Conservation (phyloP, 1,140 invertebrate species). For the Metaphire vulgaris region DNA sequence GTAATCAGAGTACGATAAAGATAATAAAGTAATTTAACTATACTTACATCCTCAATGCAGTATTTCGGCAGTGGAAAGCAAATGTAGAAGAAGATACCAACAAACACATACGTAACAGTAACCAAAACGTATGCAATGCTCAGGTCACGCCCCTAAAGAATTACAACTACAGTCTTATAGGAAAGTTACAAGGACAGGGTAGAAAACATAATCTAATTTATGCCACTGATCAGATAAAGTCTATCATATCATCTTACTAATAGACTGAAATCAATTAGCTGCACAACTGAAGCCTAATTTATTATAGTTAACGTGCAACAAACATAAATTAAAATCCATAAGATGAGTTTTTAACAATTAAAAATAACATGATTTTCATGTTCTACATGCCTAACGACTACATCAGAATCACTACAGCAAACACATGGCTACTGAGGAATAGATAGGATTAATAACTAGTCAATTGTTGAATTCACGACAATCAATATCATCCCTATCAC, state of each 20-base stretch:
- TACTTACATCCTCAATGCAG: constrained; percentile 86
- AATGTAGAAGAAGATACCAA: constrained; percentile 74
- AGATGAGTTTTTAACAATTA: too few species aligned
- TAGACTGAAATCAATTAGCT: background rate
- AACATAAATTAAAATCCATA: background rate
- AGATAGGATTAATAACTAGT: too few species aligned
- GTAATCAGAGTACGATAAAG: too few species aligned
- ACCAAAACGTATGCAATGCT: constrained; percentile 76
- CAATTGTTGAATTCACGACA: too few species aligned
- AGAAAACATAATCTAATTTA: constrained; percentile 46
- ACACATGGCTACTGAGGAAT: too few species aligned
- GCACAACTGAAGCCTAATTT: background rate
- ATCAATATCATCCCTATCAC: too few species aligned
- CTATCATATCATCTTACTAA: background rate
- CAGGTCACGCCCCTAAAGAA: constrained; percentile 70
- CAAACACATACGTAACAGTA: constrained; percentile 71
- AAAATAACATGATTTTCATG: too few species aligned
- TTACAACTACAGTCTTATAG: background rate
- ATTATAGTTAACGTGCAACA: background rate
- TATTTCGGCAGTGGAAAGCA: constrained; percentile 74
- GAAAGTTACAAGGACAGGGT: background rate
- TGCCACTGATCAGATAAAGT: background rate
- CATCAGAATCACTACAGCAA: too few species aligned
- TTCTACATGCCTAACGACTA: too few species aligned
- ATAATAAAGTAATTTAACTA: too few species aligned